Conservation (phyloP, 2,888 invertebrate genomes). For the Agonum fuliginosum region DNA sequence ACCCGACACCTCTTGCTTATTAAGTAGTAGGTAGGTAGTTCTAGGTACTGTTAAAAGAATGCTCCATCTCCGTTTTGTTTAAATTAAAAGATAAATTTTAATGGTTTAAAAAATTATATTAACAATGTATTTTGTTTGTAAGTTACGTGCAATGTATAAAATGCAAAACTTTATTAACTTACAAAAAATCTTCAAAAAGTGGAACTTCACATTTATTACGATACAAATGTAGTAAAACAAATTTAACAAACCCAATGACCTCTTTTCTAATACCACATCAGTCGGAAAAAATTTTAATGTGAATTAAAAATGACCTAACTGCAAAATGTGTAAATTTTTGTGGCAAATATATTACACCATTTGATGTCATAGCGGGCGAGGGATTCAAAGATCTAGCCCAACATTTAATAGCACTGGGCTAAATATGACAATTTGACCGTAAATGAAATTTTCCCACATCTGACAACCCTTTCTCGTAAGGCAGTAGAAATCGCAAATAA, state of each 20-base stretch:
- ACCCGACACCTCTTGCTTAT: too few species aligned
- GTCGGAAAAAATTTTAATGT: neutral
- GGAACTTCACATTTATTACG: conserved; percentile 11
- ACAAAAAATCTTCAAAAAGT: neutral
- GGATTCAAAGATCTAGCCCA: neutral
- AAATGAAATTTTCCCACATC: neutral
- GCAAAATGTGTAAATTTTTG: neutral
- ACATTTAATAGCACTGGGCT: neutral
- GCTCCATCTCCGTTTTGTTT: too few species aligned
- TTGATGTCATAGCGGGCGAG: neutral
- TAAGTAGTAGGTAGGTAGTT: too few species aligned
- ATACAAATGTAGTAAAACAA: neutral
- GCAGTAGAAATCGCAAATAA: neutral
- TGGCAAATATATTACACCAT: neutral
- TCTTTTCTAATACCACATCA: neutral
- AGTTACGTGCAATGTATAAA: neutral
- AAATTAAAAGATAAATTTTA: too few species aligned
- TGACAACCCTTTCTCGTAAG: neutral
- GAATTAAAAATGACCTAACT: neutral
- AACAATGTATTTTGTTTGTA: too few species aligned
- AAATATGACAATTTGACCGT: neutral
- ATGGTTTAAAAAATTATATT: too few species aligned
- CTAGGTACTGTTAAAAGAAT: too few species aligned
- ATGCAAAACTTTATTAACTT: neutral
- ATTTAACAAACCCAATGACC: neutral